Percentiles rank a stretch among this genome's conserved stretches.
Evolutionary conservation across 1,140 invertebrate genomes (phyloP).

Genomic region (Euwallacea fornicatus): DNA sequence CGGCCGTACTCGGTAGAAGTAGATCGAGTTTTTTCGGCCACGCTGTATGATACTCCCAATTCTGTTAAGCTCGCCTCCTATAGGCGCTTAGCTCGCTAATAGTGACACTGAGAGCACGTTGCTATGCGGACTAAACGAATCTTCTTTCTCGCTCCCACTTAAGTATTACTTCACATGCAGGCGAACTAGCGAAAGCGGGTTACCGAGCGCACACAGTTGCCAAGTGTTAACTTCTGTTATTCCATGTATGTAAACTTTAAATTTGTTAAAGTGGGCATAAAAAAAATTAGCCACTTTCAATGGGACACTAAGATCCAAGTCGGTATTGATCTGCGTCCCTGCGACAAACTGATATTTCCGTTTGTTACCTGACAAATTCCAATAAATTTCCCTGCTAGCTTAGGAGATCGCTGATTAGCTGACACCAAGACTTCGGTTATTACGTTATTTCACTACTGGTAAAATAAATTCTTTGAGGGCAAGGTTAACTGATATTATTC

Average conservation of each 20-base stretch:
- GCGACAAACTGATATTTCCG: background rate
- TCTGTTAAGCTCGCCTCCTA: conserved; percentile 42
- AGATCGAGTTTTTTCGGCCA: conserved; percentile 14
- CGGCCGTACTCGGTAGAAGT: background rate
- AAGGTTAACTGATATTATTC: conserved; percentile 7
- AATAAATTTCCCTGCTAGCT: background rate
- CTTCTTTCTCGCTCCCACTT: conserved; percentile 38
- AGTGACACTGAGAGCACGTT: conserved; percentile 43
- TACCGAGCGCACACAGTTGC: conserved; percentile 34
- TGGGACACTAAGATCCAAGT: too few relatives aligned
- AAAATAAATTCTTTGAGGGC: conserved; percentile 5
- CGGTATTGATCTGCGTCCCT: too few relatives aligned
- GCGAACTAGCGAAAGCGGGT: conserved; percentile 36
- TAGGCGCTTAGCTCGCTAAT: conserved; percentile 48
- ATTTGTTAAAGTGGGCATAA: background rate
- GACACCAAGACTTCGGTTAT: conserved; percentile 1
- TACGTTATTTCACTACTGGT: background rate
- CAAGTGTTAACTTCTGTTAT: conserved; percentile 19
- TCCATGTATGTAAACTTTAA: conserved; percentile 11
- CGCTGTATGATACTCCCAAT: conserved; percentile 41
- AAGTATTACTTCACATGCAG: conserved; percentile 31
- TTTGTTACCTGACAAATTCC: background rate
- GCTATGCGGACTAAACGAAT: conserved; percentile 45
- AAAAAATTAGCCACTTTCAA: background rate
- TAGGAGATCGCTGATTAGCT: conserved; percentile 1